Evolutionary conservation across 2,113 vertebrate species (phyloP).

Genomic region (Thomomys bottae): DNA sequence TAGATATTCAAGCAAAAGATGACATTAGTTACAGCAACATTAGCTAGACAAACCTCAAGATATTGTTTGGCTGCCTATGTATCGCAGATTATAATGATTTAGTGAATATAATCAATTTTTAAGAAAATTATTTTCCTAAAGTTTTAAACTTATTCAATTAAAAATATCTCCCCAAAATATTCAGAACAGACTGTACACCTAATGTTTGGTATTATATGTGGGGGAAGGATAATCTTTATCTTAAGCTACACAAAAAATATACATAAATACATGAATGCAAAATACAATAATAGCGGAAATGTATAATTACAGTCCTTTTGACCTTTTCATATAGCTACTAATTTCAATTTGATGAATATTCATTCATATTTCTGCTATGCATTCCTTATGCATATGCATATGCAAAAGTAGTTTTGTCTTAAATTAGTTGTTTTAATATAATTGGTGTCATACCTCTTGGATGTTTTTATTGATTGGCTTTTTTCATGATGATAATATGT

Average conservation of each 20-base stretch:
- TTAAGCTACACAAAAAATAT: background rate
- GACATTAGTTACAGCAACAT: background rate
- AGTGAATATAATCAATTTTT: background rate
- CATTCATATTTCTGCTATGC: background rate
- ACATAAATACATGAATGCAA: background rate
- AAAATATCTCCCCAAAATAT: background rate
- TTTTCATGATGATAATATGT: slow-evolving; percentile 4
- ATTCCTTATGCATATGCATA: background rate
- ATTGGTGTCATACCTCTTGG: background rate
- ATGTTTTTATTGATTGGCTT: slow-evolving; percentile 16
- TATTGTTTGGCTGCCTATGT: background rate
- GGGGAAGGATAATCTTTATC: background rate
- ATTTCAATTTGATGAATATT: slow-evolving; percentile 42
- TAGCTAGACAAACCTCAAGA: background rate
- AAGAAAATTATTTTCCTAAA: slow-evolving; percentile 19
- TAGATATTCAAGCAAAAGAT: background rate
- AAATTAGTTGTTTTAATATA: slow-evolving; percentile 35
- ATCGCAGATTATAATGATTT: background rate
- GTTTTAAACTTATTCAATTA: background rate
- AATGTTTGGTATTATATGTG: background rate
- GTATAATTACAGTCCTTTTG: slow-evolving; percentile 11
- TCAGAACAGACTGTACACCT: background rate
- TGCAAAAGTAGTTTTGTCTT: slow-evolving; percentile 24
- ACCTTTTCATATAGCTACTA: slow-evolving; percentile 8
- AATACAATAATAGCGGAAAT: background rate